phyloP scores from a whole-genome alignment of 30 jellyfish, hydroid and myxozoan genomes.

The Sanderia malayensis region DNA sequence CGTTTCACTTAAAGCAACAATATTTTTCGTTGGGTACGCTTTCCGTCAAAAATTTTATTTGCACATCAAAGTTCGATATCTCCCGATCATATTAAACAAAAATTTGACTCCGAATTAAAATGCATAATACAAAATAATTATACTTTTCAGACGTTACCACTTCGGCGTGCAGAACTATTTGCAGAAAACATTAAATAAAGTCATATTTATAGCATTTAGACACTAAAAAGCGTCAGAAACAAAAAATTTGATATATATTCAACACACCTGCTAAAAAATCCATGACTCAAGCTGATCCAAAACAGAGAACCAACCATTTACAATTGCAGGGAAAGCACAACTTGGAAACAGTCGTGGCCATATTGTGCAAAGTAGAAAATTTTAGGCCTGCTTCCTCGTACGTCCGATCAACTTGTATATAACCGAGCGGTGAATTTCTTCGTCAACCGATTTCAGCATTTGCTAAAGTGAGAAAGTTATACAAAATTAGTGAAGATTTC shows the following conservation, averaged over 20 bases:
- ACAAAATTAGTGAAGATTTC: too few species aligned
- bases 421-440: conserved; percentile 35
- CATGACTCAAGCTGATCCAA: neutral
- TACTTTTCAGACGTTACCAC: conserved; percentile 31
- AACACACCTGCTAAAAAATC: conserved; percentile 22
- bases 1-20: conserved; percentile 1
- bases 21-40: neutral
- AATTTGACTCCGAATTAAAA: neutral
- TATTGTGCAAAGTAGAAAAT: conserved; percentile 35
- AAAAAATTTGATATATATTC: conserved; percentile 16
- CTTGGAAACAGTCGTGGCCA: conserved; percentile 39
- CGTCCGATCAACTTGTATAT: conserved; percentile 68
- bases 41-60: too few species aligned
- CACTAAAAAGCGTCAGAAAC: neutral
- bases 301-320: conserved; percentile 13
- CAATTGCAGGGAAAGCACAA: conserved; percentile 57
- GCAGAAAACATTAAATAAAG: conserved; percentile 17
- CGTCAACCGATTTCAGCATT: too few species aligned
- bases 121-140: neutral
- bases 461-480: too few species aligned
- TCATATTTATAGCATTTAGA: neutral
- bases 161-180: conserved; percentile 15
- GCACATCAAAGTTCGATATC: conserved; percentile 13
- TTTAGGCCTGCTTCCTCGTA: conserved; percentile 63
- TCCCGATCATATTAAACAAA: neutral